Evolutionary conservation across 2,797 vertebrate species (phyloP).

Genomic region (Okamejei kenojei): DNA sequence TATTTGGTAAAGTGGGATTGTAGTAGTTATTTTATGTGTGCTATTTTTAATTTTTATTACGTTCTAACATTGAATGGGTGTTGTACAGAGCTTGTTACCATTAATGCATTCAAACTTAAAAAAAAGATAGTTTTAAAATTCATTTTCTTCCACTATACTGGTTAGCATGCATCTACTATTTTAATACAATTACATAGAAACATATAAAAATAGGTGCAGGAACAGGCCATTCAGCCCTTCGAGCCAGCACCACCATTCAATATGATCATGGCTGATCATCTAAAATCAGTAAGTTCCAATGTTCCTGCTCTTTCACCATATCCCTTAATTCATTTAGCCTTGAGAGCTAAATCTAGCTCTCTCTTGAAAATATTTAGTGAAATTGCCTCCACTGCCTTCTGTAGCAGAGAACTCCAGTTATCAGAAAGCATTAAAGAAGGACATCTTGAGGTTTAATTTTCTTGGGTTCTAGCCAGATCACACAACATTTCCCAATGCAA

Average conservation of each 20-base stretch:
- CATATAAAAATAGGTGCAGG: too few relatives aligned
- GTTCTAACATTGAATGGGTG: not conserved
- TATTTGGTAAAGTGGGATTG: not conserved
- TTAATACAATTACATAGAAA: not conserved
- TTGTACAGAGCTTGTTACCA: not conserved
- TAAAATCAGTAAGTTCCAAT: too few relatives aligned
- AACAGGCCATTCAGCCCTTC: too few relatives aligned
- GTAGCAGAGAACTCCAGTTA: not conserved
- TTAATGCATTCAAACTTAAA: not conserved
- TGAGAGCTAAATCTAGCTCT: too few relatives aligned
- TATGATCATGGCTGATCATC: too few relatives aligned
- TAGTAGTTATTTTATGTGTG: not conserved
- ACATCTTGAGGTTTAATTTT: slow-evolving; percentile 30
- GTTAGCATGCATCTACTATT: not conserved
- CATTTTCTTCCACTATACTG: not conserved
- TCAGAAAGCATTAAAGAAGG: not conserved
- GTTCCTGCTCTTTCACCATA: too few relatives aligned
- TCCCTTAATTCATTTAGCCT: too few relatives aligned
- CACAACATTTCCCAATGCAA: not conserved
- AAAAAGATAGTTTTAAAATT: not conserved
- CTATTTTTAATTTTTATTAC: not conserved
- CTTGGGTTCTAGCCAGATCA: not conserved
- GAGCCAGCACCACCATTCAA: too few relatives aligned
- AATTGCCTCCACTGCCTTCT: too few relatives aligned
- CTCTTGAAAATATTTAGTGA: too few relatives aligned